These are phyloP conservation scores for Hyperoodon ampullatus DNA, from an alignment of 2,113 vertebrate genomes.

Conservation along the genomic window DNA sequence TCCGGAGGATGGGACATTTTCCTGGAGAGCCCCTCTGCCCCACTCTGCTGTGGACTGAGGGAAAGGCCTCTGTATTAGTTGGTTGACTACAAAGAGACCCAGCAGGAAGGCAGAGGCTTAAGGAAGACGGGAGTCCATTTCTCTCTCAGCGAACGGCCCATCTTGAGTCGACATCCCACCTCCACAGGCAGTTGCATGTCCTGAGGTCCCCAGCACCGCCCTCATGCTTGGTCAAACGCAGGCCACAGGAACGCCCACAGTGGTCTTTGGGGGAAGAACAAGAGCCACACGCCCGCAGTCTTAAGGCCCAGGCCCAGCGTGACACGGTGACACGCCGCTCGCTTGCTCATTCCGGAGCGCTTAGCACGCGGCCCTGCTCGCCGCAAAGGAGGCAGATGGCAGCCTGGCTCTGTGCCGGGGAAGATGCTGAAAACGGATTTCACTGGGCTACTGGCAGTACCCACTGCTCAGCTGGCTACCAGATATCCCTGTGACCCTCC, in stretches of 20 bases:
- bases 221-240: not conserved
- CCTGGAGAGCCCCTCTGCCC: not conserved
- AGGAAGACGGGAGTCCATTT: not conserved
- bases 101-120: not conserved
- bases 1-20: not conserved
- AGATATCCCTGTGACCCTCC: fast-evolving
- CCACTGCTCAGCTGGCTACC: too few relatives aligned
- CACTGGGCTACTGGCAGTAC: fast-evolving
- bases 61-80: not conserved
- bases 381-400: fast-evolving
- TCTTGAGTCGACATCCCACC: not conserved
- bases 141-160: not conserved
- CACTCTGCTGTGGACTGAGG: not conserved
- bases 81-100: not conserved
- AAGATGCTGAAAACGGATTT: not conserved
- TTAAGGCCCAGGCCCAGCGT: fast-evolving
- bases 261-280: not conserved
- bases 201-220: not conserved
- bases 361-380: fast-evolving
- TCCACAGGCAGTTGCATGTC: not conserved
- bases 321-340: fast-evolving
- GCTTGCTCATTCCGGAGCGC: not conserved
- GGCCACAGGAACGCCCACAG: not conserved
- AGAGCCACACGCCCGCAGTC: fast-evolving
- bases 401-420: not conserved